A percentile compares a stretch with the other conserved stretches of the same genome.
These are phyloP conservation scores for Dicranocentrus wangi DNA, from an alignment of 2,888 invertebrate species.

Conservation along the genomic window DNA sequence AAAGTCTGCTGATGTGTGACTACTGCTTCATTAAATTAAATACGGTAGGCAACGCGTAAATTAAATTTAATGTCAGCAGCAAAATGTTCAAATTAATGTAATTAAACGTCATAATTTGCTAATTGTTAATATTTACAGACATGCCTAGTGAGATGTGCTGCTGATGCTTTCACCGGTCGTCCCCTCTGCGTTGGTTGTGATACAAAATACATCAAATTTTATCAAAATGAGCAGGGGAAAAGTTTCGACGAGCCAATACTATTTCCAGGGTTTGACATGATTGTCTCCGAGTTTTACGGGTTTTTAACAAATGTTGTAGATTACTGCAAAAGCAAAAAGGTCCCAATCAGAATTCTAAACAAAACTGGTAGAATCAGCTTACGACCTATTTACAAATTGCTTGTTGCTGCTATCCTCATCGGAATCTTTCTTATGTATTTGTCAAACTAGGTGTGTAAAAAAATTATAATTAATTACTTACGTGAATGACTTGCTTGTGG, in stretches of 20 bases:
- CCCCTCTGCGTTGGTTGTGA: conserved; percentile 65
- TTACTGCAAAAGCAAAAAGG: conserved; percentile 59
- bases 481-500: background rate
- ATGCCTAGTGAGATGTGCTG: conserved; percentile 62
- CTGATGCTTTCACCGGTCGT: conserved; percentile 63
- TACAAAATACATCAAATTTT: conserved; percentile 65
- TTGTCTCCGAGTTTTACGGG: conserved; percentile 61
- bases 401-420: conserved; percentile 60
- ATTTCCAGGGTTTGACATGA: conserved; percentile 57
- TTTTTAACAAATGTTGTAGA: conserved; percentile 61
- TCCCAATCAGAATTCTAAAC: conserved; percentile 53
- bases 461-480: background rate
- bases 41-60: no score
- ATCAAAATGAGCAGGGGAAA: conserved; percentile 64
- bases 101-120: background rate
- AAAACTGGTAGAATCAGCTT: conserved; percentile 59
- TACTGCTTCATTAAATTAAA: conserved; percentile 64
- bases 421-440: conserved; percentile 61
- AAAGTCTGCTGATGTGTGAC: conserved; percentile 65
- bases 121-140: conserved; percentile 50
- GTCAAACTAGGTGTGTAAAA: conserved; percentile 43
- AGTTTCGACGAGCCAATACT: conserved; percentile 59
- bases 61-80: background rate
- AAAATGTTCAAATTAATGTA: background rate
- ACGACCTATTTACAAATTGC: conserved; percentile 63